These are phyloP conservation scores for Ctena decussata DNA, from an alignment of 2,888 invertebrate genomes.

Conservation along the genomic window DNA sequence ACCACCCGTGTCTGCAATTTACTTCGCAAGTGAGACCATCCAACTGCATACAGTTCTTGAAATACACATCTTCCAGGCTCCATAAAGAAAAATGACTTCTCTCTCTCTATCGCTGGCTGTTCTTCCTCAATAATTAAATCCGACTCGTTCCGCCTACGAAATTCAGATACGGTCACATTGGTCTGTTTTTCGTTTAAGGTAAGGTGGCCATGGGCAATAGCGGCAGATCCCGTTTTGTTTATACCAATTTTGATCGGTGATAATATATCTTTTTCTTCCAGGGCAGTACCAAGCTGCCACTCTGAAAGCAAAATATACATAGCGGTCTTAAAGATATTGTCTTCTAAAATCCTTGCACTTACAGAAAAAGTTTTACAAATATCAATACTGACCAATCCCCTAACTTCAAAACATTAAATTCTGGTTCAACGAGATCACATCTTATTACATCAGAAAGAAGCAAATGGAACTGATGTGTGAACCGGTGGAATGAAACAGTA, in stretches of 20 bases:
- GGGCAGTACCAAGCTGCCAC: slow-evolving; percentile 67
- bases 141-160: slow-evolving; percentile 51
- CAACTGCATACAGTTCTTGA: slow-evolving; percentile 64
- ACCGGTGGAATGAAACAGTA: too few relatives aligned
- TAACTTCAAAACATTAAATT: too few relatives aligned
- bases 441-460: too few relatives aligned
- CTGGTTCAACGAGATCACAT: too few relatives aligned
- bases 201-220: slow-evolving; percentile 65
- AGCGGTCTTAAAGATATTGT: too few relatives aligned
- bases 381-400: too few relatives aligned
- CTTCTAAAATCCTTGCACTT: too few relatives aligned
- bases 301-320: slow-evolving; percentile 58
- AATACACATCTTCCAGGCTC: slow-evolving; percentile 73
- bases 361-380: too few relatives aligned
- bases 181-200: slow-evolving; percentile 38
- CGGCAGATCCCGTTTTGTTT: slow-evolving; percentile 43
- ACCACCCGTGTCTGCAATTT: slow-evolving; percentile 48
- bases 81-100: slow-evolving; percentile 58
- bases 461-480: too few relatives aligned
- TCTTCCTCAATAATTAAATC: slow-evolving; percentile 27
- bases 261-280: slow-evolving; percentile 57
- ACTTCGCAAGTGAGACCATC: slow-evolving; percentile 65
- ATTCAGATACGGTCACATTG: slow-evolving; percentile 61
- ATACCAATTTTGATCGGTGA: slow-evolving; percentile 66
- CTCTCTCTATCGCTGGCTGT: not conserved